Percentiles rank a stretch among this genome's conserved stretches.
Evolutionary conservation across 1,140 invertebrate species (phyloP).

Genomic region (Mamestra configurata): DNA sequence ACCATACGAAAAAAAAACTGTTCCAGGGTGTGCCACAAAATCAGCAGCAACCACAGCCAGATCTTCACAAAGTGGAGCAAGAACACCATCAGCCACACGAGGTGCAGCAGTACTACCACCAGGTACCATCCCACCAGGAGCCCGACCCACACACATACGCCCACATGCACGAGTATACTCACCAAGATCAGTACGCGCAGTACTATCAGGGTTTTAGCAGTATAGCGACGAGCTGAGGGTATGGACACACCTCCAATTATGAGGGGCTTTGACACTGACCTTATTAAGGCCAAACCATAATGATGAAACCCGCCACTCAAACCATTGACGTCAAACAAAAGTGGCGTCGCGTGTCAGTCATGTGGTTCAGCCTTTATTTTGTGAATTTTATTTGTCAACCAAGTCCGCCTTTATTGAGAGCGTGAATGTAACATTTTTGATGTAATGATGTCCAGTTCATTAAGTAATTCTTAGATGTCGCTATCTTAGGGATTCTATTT

Average conservation of each 20-base stretch:
- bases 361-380: neutral
- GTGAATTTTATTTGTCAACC: neutral
- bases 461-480: constrained; percentile 23
- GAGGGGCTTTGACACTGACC: constrained; percentile 52
- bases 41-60: constrained; percentile 45
- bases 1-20: too few species aligned
- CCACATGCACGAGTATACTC: constrained; percentile 33
- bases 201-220: constrained; percentile 69
- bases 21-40: constrained; percentile 31
- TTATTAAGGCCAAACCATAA: neutral
- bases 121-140: constrained; percentile 37
- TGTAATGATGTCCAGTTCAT: neutral
- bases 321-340: neutral
- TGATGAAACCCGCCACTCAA: neutral
- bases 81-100: neutral
- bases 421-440: neutral
- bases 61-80: constrained; percentile 37
- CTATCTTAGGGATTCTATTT: neutral
- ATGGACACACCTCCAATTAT: constrained; percentile 39
- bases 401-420: constrained; percentile 10
- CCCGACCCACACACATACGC: constrained; percentile 30
- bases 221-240: constrained; percentile 70
- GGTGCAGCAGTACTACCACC: constrained; percentile 54
- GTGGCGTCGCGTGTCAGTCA: neutral
- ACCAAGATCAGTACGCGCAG: constrained; percentile 59